Evolutionary conservation across 2,113 vertebrate genomes (phyloP), one percentile per base, ranked within the genome.

Genomic region (Microtus pennsylvanicus): DNA sequence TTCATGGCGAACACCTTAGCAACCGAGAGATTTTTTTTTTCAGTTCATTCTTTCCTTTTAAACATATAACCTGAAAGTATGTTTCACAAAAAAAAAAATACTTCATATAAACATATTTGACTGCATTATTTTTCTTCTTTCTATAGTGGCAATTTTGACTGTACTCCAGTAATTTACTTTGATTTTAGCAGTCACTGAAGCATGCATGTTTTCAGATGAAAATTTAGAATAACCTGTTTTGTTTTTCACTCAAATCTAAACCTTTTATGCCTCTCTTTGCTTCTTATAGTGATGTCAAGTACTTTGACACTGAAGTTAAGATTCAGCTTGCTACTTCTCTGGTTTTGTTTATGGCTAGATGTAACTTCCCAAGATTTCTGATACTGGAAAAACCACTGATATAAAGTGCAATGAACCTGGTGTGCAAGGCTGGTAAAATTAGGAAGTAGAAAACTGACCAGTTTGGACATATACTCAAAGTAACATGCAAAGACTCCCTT

Each of bases 31-130:
- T n/a, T n/a, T 86, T 65, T 14, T 28, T 30, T 28, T 26, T 42
- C 38, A 35, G 2, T 45, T 28, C 16, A 9, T 47, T 67, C 9
- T 35, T 89, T 87, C 9, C 35, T 47, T 96, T 95, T 72, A 30
- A 21, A 78, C 7, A 89, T 75, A 63, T 61, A 96, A 38, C 1
- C 35, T 10, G 9, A 26, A 45, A 67, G 89, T 72, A 76, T 87
- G 90, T 50, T 82, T 69, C 70, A 83, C 82, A 45, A 91, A 93
- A 42, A 22, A 75, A 87, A 83, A 42, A 92, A 42, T 14, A 75
- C 52, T 28, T 3, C 55, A n/a, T 63, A 45, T 80, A 63, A 77
- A 85, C 5, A 69, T 28, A 81, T 16, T 70, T 4, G 28, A 22
- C 24, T 52, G 5, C 17, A 74, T 55, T 77, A 76, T n/a, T 67